phyloP scores from a whole-genome alignment of 2,113 vertebrate species.

The Phylloscopus whistleri region DNA sequence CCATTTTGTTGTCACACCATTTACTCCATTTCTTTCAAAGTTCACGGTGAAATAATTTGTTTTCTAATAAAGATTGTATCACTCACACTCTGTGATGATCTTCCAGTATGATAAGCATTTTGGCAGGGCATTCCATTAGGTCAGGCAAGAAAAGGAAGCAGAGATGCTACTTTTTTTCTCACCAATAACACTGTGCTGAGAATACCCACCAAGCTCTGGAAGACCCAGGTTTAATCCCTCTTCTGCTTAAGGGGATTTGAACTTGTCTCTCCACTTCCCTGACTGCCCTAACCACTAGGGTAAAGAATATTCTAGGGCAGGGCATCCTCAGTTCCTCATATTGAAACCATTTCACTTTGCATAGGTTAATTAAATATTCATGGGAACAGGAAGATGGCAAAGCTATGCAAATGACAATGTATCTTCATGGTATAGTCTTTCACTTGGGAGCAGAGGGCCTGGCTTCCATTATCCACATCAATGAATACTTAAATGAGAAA shows the following conservation, averaged over 20 bases:
- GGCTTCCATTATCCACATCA: constrained; percentile 59
- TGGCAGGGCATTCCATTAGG: background rate
- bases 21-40: constrained; percentile 35
- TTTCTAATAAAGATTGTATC: constrained; percentile 63
- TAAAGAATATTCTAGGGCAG: constrained; percentile 49
- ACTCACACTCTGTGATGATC: constrained; percentile 31
- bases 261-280: constrained; percentile 57
- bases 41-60: constrained; percentile 29
- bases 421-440: constrained; percentile 39
- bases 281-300: constrained; percentile 44
- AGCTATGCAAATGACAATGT: constrained; percentile 44
- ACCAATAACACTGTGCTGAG: background rate
- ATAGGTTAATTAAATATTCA: constrained; percentile 65
- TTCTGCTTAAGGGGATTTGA: constrained; percentile 54
- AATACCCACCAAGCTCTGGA: constrained; percentile 5
- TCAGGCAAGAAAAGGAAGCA: constrained; percentile 16
- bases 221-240: constrained; percentile 10
- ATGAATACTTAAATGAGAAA: constrained; percentile 63
- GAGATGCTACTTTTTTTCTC: constrained; percentile 39
- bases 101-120: background rate
- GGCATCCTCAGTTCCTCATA: constrained; percentile 57
- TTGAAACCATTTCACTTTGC: constrained; percentile 59
- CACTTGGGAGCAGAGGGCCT: constrained; percentile 48
- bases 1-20: constrained; percentile 45
- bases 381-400: constrained; percentile 58